Evolutionary conservation across 2,888 invertebrate species (phyloP).

Genomic region (Chrysina gloriosa): DNA sequence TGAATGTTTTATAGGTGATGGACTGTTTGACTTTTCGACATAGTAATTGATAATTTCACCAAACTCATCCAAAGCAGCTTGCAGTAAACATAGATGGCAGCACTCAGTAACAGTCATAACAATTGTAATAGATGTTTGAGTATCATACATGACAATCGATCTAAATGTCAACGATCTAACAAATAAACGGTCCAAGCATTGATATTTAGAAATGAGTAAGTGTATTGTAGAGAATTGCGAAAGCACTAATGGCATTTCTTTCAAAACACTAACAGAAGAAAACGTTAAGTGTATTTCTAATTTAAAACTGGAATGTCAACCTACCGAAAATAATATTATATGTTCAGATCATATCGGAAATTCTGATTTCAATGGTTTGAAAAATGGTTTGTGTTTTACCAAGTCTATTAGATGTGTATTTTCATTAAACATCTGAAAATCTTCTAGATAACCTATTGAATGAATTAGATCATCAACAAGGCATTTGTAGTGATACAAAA

Average conservation of each 20-base stretch:
- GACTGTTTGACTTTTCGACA: too few relatives aligned
- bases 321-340: conserved; percentile 52
- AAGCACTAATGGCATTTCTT: conserved; percentile 55
- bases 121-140: conserved; percentile 14
- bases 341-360: conserved; percentile 57
- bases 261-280: conserved; percentile 54
- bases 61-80: too few relatives aligned
- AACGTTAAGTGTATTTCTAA: conserved; percentile 55
- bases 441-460: conserved; percentile 24
- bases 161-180: conserved; percentile 36
- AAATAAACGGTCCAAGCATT: conserved; percentile 31
- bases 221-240: conserved; percentile 60
- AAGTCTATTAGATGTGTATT: conserved; percentile 24
- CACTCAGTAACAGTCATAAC: background rate
- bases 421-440: background rate
- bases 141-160: conserved; percentile 38
- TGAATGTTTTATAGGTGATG: too few relatives aligned
- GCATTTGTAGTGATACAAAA: too few relatives aligned
- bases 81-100: background rate
- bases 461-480: background rate
- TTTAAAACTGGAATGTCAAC: conserved; percentile 50
- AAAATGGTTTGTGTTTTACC: conserved; percentile 23
- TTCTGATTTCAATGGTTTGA: conserved; percentile 26
- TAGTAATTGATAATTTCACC: too few relatives aligned
- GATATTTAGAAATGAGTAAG: conserved; percentile 40